These are phyloP conservation scores for Actinia tenebrosa DNA, from an alignment of 64 coral and sea anemone species.

Conservation along the genomic window DNA sequence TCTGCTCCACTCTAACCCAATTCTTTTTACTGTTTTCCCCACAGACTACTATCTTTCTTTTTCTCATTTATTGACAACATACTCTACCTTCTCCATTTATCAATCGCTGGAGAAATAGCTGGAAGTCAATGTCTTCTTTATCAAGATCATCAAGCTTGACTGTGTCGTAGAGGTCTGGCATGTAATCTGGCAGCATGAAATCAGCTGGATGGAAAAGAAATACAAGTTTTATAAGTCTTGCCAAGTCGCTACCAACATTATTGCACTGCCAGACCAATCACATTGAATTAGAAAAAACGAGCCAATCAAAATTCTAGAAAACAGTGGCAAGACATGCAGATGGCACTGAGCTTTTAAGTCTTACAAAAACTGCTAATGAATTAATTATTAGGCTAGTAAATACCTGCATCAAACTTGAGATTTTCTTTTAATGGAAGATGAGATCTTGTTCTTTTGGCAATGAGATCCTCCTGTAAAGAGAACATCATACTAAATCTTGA, in stretches of 20 bases:
- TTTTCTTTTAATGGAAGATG: conserved; percentile 26
- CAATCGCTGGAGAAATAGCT: conserved; percentile 78
- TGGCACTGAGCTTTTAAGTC: too few species aligned
- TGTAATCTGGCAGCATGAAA: conserved; percentile 69
- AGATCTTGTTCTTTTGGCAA: conserved; percentile 92
- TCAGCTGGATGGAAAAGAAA: conserved; percentile 21
- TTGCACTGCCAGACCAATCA: too few species aligned
- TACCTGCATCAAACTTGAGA: neutral
- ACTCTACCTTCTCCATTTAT: conserved; percentile 47
- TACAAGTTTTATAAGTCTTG: neutral
- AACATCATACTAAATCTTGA: neutral
- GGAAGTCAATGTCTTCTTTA: conserved; percentile 78
- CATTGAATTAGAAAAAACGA: too few species aligned
- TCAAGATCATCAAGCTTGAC: conserved; percentile 73
- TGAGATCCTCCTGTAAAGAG: conserved; percentile 47
- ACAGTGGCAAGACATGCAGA: too few species aligned
- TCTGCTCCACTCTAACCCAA: too few species aligned
- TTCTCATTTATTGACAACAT: neutral
- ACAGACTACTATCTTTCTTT: neutral
- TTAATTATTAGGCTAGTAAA: neutral
- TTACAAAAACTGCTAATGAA: too few species aligned
- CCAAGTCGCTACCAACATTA: neutral
- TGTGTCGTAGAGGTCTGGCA: conserved; percentile 77
- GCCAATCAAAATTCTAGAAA: too few species aligned
- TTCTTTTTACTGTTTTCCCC: too few species aligned